These are phyloP conservation scores for Elephas maximus DNA, from an alignment of 2,113 vertebrate species.

Conservation along the genomic window DNA sequence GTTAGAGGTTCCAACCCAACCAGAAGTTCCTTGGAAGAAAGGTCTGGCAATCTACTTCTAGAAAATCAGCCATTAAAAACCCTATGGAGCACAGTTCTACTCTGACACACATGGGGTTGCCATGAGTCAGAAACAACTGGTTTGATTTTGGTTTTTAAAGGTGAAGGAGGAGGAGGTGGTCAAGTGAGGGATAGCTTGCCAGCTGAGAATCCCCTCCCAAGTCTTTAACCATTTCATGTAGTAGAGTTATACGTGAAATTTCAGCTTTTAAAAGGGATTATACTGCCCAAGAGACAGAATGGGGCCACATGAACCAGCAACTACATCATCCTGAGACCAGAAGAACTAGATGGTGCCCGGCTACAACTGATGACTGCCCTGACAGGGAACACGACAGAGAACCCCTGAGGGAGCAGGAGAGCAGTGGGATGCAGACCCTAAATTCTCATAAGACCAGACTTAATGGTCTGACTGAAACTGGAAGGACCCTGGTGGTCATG, in stretches of 20 bases:
- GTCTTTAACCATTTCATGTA: neutral
- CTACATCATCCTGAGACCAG: too few relatives aligned
- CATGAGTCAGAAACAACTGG: neutral
- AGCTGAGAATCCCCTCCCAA: neutral
- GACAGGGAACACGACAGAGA: too few relatives aligned
- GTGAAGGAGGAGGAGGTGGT: neutral
- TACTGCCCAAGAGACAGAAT: neutral
- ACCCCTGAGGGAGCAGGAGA: too few relatives aligned
- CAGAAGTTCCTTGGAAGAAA: neutral
- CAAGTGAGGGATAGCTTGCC: neutral
- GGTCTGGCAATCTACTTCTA: neutral
- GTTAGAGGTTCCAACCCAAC: neutral
- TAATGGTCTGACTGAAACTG: too few relatives aligned
- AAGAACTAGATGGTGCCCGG: too few relatives aligned
- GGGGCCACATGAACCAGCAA: too few relatives aligned
- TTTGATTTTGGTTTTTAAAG: neutral
- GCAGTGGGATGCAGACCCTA: too few relatives aligned
- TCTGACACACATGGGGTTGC: neutral
- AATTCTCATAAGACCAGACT: too few relatives aligned
- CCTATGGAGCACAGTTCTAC: neutral
- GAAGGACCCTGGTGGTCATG: too few relatives aligned
- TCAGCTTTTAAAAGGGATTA: neutral
- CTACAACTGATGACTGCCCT: too few relatives aligned
- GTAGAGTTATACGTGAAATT: neutral
- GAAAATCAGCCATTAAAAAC: neutral